A percentile compares a stretch with the other conserved stretches of the same genome.
Evolutionary conservation across 1,140 invertebrate genomes (phyloP).

Genomic region (Chironomus tepperi): DNA sequence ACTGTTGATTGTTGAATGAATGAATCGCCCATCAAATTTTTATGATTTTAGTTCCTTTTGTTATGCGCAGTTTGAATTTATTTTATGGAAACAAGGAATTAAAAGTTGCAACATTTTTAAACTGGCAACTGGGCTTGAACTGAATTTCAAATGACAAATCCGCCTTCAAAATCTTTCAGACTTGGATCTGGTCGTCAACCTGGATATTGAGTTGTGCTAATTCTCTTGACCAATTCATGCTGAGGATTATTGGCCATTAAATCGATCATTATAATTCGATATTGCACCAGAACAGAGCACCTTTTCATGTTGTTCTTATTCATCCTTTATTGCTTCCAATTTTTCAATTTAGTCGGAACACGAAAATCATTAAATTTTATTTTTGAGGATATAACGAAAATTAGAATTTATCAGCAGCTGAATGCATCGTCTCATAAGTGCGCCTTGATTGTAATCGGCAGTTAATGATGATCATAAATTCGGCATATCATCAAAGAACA

Average conservation of each 20-base stretch:
- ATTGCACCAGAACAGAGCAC: too few species aligned
- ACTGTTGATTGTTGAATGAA: neutral
- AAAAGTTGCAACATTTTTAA: neutral
- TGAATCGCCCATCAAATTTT: neutral
- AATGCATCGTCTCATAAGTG: too few species aligned
- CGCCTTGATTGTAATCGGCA: neutral
- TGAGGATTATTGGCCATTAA: neutral
- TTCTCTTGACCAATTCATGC: neutral
- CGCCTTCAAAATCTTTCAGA: neutral
- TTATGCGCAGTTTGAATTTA: neutral
- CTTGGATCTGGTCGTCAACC: neutral
- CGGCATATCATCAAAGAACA: neutral
- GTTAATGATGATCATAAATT: neutral
- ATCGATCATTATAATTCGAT: neutral
- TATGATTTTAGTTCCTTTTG: neutral
- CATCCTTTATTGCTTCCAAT: neutral
- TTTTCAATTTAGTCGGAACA: neutral
- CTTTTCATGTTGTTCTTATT: neutral
- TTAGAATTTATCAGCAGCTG: too few species aligned
- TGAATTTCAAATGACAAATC: neutral
- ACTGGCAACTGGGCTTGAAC: neutral
- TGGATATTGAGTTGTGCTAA: conserved; percentile 6
- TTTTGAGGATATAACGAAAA: neutral
- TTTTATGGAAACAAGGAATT: neutral
- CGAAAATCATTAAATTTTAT: neutral